phyloP scores from a whole-genome alignment of 1,140 invertebrate species.

The Drosophila watanabei region DNA sequence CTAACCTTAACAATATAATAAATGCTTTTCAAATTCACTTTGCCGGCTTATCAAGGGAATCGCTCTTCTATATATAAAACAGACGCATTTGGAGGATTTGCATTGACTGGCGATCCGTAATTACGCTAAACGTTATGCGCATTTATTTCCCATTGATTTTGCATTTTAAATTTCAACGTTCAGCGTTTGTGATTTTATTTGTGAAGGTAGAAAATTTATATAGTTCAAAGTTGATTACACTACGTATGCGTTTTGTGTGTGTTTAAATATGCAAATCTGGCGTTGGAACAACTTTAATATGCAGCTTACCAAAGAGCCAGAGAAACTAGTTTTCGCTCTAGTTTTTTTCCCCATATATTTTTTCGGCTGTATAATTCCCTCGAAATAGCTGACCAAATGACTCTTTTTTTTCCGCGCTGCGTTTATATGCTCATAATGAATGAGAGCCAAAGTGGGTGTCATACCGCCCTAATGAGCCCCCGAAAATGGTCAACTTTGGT shows the following conservation, averaged over 20 bases:
- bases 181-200: slow-evolving; percentile 52
- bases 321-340: slow-evolving; percentile 59
- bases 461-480: slow-evolving; percentile 63
- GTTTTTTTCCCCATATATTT: slow-evolving; percentile 32
- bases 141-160: slow-evolving; percentile 74
- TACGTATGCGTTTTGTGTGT: slow-evolving; percentile 13
- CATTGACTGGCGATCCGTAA: slow-evolving; percentile 54
- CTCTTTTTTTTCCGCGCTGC: slow-evolving; percentile 20
- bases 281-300: slow-evolving; percentile 70
- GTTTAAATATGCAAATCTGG: slow-evolving; percentile 75
- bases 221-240: slow-evolving; percentile 47
- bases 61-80: slow-evolving; percentile 17
- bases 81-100: slow-evolving; percentile 29
- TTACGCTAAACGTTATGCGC: slow-evolving; percentile 81
- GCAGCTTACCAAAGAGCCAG: slow-evolving; percentile 51
- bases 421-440: slow-evolving; percentile 64
- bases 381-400: slow-evolving; percentile 46
- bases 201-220: slow-evolving; percentile 35
- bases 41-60: slow-evolving; percentile 51
- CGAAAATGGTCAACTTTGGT: slow-evolving; percentile 15
- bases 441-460: slow-evolving; percentile 45
- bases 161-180: slow-evolving; percentile 57
- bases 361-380: slow-evolving; percentile 55
- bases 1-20: slow-evolving; percentile 73
- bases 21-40: slow-evolving; percentile 32